Base-by-base conservation (phyloP, 1,140 invertebrate species). In the Tetramorium alpestre region DNA sequence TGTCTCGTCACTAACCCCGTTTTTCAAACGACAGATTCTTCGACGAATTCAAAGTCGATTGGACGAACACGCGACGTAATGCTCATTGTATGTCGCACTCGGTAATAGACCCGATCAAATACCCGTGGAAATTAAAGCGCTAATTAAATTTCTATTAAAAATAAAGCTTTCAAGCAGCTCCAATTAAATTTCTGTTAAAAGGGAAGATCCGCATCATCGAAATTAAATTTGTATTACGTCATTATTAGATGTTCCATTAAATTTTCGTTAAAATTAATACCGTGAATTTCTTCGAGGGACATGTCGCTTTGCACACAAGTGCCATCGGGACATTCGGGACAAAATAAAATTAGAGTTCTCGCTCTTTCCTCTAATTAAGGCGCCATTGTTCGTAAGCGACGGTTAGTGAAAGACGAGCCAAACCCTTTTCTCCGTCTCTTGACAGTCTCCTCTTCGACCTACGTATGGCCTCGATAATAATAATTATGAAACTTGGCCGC, bases 401-500 rank as follows among this genome's bases (percentile, higher is more conserved):
- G 60, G 60, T 70, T 67, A 65, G 38, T 44, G 25, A 69, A 67
- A 85, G 86, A 84, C 51, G 33, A 51, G 77, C 49, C 77, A 44
- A 80, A 87, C 89, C 89, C 88, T 90, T 90, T 90, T 87, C 88
- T 88, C 73, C 58, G 65, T 76, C 51, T 87, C 70, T 28, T 58
- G 56, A 78, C 54, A 62, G 86, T 64, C 80, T 85, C 80, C 62
- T 85, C 81, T 65, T 84, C 89, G 89, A 80, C 89, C 89, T 91
- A 92, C 88, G 91, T 93, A 91, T 89, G 92, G 84, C 92, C 92
- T 93, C 92, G 88, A 93, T 93, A 93, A 93, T 92, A 93, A 93
- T 92, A 92, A 92, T 93, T 93, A 93, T 93, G 92, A 93, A 93
- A 93, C 91, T 91, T 93, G 90, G 91, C 90, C 89, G 90, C 92